A percentile compares a stretch with the other conserved stretches of the same genome.
Conservation (phyloP, 2,113 vertebrate species). For the Misgurnus mizolepis region DNA sequence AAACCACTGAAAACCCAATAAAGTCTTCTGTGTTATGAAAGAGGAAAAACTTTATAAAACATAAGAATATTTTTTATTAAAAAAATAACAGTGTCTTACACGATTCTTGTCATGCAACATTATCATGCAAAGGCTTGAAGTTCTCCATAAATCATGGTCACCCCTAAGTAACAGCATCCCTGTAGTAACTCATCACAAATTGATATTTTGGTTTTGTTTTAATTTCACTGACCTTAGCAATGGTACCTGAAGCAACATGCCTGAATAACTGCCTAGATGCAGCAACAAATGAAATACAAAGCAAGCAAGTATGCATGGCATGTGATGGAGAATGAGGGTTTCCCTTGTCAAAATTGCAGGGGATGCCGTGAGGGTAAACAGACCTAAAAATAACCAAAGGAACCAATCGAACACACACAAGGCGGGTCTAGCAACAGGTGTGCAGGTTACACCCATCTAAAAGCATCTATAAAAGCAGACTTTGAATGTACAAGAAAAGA, state of each 20-base stretch:
- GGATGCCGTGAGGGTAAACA: neutral
- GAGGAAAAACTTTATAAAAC: too few relatives aligned
- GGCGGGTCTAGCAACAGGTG: conserved; percentile 33
- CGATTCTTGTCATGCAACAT: neutral
- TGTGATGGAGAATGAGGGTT: neutral
- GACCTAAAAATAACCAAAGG: conserved; percentile 46
- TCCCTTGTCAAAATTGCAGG: neutral
- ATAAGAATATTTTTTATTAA: too few relatives aligned
- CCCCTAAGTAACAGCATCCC: neutral
- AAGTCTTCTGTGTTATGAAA: too few relatives aligned
- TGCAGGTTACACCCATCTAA: conserved; percentile 38
- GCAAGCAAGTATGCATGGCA: conserved; percentile 1
- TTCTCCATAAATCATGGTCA: neutral
- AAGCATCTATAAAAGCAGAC: conserved; percentile 52
- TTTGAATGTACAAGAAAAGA: neutral
- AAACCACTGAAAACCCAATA: too few relatives aligned
- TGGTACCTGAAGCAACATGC: conserved; percentile 1
- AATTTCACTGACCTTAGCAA: neutral
- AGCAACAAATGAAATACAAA: neutral
- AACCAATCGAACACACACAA: neutral
- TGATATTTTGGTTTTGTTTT: neutral
- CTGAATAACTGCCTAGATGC: neutral
- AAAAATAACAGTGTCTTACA: neutral
- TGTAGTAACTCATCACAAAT: neutral
- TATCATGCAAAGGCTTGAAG: neutral